Conservation (phyloP, 2,797 vertebrate genomes). For the Pseudochaenichthys georgianus region DNA sequence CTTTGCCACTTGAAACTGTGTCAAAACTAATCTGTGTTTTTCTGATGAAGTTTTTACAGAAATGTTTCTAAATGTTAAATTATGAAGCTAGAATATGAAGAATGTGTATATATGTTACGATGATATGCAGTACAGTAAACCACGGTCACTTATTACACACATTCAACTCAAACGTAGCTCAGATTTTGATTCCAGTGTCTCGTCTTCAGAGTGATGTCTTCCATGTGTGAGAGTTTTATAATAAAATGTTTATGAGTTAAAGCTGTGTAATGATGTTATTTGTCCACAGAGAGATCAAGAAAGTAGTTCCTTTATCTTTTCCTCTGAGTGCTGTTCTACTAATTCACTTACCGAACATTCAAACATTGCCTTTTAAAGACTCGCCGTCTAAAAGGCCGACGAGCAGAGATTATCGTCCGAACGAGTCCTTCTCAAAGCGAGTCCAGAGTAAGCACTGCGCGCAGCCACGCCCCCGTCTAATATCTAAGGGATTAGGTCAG, state of each 20-base stretch:
- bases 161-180: constrained; percentile 42
- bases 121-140: constrained; percentile 61
- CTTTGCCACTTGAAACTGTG: constrained; percentile 55
- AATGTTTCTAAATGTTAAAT: constrained; percentile 74
- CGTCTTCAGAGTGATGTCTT: constrained; percentile 35
- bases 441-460: constrained; percentile 5
- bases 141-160: constrained; percentile 19
- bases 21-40: constrained; percentile 44
- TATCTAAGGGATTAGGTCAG: constrained; percentile 56
- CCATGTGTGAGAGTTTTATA: constrained; percentile 56
- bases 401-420: constrained; percentile 3
- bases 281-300: neutral
- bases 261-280: constrained; percentile 50
- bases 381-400: neutral
- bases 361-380: too few species aligned
- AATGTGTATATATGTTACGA: constrained; percentile 69
- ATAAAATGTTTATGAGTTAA: constrained; percentile 69
- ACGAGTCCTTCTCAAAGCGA: constrained; percentile 1
- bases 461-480: constrained; percentile 33
- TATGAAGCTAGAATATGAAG: constrained; percentile 72
- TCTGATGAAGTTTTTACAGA: constrained; percentile 41
- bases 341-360: neutral
- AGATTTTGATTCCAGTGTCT: constrained; percentile 33
- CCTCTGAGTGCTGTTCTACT: too few species aligned
- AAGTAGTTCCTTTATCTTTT: neutral